phyloP scores from a whole-genome alignment of 1,140 invertebrate genomes.

The Drosophila nasuta region DNA sequence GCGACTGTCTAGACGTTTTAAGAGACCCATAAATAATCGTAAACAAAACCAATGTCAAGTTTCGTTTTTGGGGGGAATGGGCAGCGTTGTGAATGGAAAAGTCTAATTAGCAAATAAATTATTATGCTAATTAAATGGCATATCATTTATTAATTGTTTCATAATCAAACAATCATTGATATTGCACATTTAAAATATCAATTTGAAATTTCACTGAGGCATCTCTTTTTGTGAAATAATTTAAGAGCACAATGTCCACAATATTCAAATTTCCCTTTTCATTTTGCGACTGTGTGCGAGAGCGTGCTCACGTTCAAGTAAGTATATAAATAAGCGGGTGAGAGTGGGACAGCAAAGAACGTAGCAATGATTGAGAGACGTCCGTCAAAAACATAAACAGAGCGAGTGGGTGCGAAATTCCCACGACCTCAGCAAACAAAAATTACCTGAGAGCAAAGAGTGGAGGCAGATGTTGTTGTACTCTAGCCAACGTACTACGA shows the following conservation, averaged over 20 bases:
- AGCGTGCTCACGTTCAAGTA: neutral
- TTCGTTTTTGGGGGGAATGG: neutral
- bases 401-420: slow-evolving; percentile 51
- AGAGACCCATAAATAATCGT: slow-evolving; percentile 53
- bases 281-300: neutral
- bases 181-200: neutral
- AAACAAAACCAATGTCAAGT: slow-evolving; percentile 28
- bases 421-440: slow-evolving; percentile 29
- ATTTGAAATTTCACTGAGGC: neutral
- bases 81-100: neutral
- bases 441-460: slow-evolving; percentile 41
- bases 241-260: slow-evolving; percentile 17
- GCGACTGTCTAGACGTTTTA: slow-evolving; percentile 45
- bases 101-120: slow-evolving; percentile 1
- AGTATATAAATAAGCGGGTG: neutral
- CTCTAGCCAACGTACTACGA: neutral
- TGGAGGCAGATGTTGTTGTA: slow-evolving; percentile 3
- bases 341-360: slow-evolving; percentile 28
- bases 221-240: neutral
- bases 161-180: neutral
- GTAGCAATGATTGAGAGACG: slow-evolving; percentile 18
- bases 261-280: slow-evolving; percentile 22
- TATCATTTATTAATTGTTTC: slow-evolving; percentile 5
- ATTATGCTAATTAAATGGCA: slow-evolving; percentile 9
- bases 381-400: slow-evolving; percentile 52